These are phyloP conservation scores for Takifugu flavidus DNA, from an alignment of 2,113 vertebrate genomes.

Conservation along the genomic window DNA sequence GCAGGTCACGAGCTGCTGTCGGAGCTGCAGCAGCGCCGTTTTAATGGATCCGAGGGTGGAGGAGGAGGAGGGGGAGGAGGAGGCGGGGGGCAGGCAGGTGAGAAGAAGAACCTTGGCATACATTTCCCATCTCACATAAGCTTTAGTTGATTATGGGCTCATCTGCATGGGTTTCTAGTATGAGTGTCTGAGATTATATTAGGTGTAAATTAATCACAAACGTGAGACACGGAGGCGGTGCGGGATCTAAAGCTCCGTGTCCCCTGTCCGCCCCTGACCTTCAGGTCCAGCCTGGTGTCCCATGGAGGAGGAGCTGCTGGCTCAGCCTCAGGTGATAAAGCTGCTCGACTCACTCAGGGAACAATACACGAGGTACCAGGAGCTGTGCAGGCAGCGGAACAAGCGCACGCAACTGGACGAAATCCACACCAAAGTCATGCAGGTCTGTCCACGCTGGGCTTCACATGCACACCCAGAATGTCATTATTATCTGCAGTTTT, in stretches of 20 bases:
- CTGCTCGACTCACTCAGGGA: conserved; percentile 92
- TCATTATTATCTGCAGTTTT: too few species aligned
- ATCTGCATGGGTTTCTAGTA: too few species aligned
- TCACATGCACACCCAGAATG: too few species aligned
- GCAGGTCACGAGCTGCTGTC: conserved; percentile 94
- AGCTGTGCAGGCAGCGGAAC: conserved; percentile 92
- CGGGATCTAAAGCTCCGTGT: background rate
- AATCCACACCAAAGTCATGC: conserved; percentile 97
- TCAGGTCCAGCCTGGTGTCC: conserved; percentile 89
- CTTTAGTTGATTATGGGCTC: too few species aligned
- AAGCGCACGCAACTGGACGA: conserved; percentile 96
- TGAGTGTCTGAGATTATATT: too few species aligned
- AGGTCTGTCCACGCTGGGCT: conserved; percentile 73
- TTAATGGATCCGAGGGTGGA: conserved; percentile 90
- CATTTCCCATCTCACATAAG: background rate
- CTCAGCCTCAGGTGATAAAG: conserved; percentile 97
- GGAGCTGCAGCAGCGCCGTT: conserved; percentile 93
- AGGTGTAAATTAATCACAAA: too few species aligned
- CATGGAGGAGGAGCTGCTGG: conserved; percentile 96
- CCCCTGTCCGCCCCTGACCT: conserved; percentile 9
- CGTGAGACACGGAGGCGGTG: background rate
- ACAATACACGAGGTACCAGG: conserved; percentile 95
- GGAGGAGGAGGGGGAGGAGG: conserved; percentile 47
- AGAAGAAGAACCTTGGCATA: conserved; percentile 16
- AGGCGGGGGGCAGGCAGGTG: conserved; percentile 50